Evolutionary conservation across 2,888 invertebrate genomes (phyloP).

Genomic region (Morpho achilles): DNA sequence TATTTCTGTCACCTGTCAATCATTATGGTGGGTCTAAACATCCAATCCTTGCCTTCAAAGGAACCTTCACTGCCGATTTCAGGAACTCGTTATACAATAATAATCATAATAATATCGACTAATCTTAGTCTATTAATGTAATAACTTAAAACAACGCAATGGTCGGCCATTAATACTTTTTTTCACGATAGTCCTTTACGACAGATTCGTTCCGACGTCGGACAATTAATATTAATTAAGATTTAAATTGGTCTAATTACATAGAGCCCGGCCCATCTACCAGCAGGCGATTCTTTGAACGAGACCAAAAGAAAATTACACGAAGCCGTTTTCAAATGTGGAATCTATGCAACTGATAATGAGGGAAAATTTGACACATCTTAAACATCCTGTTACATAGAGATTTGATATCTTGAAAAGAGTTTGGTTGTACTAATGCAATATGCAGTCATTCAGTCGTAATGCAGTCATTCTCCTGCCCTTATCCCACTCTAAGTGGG

Average conservation of each 20-base stretch:
- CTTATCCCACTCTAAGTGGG: no score
- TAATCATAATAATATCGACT: no score
- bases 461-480: no score
- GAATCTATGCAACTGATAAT: slow-evolving; percentile 4
- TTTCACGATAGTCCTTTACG: slow-evolving; percentile 61
- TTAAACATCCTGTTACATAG: no score
- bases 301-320: slow-evolving; percentile 44
- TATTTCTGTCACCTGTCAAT: no score
- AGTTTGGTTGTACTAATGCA: no score
- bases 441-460: no score
- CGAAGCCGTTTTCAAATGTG: slow-evolving; percentile 31
- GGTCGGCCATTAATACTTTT: slow-evolving; percentile 46
- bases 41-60: no score
- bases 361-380: not conserved
- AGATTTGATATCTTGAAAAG: no score
- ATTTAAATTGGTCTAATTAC: slow-evolving; percentile 80
- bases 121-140: slow-evolving; percentile 37
- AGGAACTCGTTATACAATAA: no score
- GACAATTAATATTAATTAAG: slow-evolving; percentile 79
- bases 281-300: slow-evolving; percentile 53
- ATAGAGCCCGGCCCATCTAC: slow-evolving; percentile 68
- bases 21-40: no score
- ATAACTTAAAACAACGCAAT: slow-evolving; percentile 37
- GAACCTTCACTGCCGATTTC: no score
- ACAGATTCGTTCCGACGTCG: slow-evolving; percentile 75